phyloP scores from a whole-genome alignment of 2,797 vertebrate species.

The Clarias pachynema region DNA sequence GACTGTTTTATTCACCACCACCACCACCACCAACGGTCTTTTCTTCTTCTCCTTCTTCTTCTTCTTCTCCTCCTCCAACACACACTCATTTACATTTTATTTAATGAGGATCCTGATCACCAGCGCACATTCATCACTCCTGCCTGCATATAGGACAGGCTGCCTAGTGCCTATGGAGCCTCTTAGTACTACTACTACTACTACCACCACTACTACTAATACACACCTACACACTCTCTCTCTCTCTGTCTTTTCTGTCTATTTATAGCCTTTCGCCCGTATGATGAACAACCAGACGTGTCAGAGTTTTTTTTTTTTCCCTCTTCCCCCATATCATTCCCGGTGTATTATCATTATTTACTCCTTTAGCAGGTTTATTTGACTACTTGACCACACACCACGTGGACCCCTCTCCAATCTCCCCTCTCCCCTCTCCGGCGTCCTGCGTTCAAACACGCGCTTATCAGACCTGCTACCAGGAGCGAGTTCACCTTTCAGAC shows the following conservation, averaged over 20 bases:
- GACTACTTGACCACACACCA: slow-evolving; percentile 18
- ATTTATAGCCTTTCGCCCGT: slow-evolving; percentile 39
- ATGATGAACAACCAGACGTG: slow-evolving; percentile 38
- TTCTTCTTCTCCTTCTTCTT: slow-evolving; percentile 25
- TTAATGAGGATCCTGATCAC: slow-evolving; percentile 68
- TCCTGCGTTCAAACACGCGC: not conserved
- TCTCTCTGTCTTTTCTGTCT: slow-evolving; percentile 6
- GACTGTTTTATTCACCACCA: slow-evolving; percentile 50
- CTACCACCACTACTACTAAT: not conserved
- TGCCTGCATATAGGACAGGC: slow-evolving; percentile 54
- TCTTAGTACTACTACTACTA: slow-evolving; percentile 35
- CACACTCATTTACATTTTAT: slow-evolving; percentile 65
- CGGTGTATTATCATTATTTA: slow-evolving; percentile 11
- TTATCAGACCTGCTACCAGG: slow-evolving; percentile 22
- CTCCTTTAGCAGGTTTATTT: not conserved
- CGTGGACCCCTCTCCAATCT: not conserved
- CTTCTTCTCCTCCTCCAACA: slow-evolving; percentile 39
- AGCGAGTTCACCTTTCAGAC: slow-evolving; percentile 29
- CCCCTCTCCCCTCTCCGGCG: not conserved
- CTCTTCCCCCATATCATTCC: not conserved
- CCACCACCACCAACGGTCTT: slow-evolving; percentile 26
- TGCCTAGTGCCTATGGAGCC: slow-evolving; percentile 44
- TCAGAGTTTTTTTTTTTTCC: not conserved
- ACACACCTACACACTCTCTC: slow-evolving; percentile 11
- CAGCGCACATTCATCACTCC: slow-evolving; percentile 65